phyloP scores from a whole-genome alignment of 2,797 vertebrate species.

The Gambelia wislizenii region DNA sequence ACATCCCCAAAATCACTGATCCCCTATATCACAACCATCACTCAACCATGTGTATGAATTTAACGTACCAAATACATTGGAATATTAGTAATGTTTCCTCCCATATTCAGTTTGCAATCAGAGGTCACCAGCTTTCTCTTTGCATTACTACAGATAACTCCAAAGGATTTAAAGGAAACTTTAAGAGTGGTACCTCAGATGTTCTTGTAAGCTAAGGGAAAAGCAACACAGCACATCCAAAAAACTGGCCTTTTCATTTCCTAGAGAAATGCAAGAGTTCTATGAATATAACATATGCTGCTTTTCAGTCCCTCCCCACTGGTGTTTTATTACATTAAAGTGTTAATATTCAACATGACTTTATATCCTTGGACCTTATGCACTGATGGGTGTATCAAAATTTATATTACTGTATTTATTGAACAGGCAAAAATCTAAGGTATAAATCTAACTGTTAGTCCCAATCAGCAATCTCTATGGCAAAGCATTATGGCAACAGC shows the following conservation, averaged over 20 bases:
- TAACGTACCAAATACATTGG: not conserved
- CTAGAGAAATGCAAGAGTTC: not conserved
- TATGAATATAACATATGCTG: not conserved
- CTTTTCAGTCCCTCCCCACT: not conserved
- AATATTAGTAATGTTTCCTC: not conserved
- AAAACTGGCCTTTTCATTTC: not conserved
- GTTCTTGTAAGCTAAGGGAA: not conserved
- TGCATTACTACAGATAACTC: not conserved
- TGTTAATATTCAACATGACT: too few species aligned
- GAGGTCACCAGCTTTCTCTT: not conserved
- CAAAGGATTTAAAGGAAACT: not conserved
- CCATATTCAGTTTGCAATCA: not conserved
- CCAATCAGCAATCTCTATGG: too few species aligned
- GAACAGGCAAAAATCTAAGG: too few species aligned
- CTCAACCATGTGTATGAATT: not conserved
- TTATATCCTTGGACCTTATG: not conserved
- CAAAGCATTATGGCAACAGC: too few species aligned
- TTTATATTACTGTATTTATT: too few species aligned
- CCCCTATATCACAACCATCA: slow-evolving; percentile 12
- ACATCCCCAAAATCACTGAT: slow-evolving; percentile 56
- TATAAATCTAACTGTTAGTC: too few species aligned
- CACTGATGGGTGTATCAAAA: not conserved
- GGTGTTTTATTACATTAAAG: too few species aligned
- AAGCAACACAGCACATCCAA: not conserved
- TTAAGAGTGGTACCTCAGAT: not conserved